A percentile compares a stretch with the other conserved stretches of the same genome.
These are phyloP conservation scores for Artibeus lituratus DNA, from an alignment of 2,797 vertebrate species.

Conservation along the genomic window DNA sequence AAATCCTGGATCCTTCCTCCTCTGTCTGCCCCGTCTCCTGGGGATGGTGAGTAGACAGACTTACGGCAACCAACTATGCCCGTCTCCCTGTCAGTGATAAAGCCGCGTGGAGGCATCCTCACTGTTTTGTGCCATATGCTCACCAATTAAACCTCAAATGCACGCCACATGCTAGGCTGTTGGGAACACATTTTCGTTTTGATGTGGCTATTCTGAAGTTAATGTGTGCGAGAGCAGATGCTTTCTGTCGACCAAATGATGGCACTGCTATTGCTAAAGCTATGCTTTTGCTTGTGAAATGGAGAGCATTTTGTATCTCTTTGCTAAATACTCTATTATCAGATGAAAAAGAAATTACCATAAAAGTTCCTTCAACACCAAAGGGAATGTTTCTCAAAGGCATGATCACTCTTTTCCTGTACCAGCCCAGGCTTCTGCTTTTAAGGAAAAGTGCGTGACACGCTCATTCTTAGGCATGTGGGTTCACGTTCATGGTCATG, in stretches of 20 bases:
- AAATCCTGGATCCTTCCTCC: not conserved
- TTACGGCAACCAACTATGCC: slow-evolving; percentile 25
- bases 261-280: slow-evolving; percentile 64
- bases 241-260: slow-evolving; percentile 71
- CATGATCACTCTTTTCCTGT: not conserved
- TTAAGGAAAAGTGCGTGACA: not conserved
- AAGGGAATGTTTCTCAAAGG: slow-evolving; percentile 62
- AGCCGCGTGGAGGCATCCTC: slow-evolving; percentile 38
- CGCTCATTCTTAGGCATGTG: not conserved
- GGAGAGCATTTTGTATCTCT: slow-evolving; percentile 70
- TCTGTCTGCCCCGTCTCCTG: not conserved
- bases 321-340: slow-evolving; percentile 66
- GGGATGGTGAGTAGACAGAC: not conserved
- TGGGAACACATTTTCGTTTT: slow-evolving; percentile 73
- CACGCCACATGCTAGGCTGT: slow-evolving; percentile 71
- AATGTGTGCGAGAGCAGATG: slow-evolving; percentile 67
- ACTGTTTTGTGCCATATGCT: slow-evolving; percentile 59
- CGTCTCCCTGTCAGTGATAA: not conserved
- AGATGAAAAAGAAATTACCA: slow-evolving; percentile 69
- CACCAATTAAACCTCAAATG: slow-evolving; percentile 56
- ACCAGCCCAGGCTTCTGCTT: not conserved
- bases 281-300: slow-evolving; percentile 72
- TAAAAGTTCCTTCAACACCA: slow-evolving; percentile 57
- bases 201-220: slow-evolving; percentile 79
- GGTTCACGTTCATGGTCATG: accelerated